These are phyloP conservation scores for Atethmia centrago DNA, from an alignment of 2,888 invertebrate species.

Conservation along the genomic window DNA sequence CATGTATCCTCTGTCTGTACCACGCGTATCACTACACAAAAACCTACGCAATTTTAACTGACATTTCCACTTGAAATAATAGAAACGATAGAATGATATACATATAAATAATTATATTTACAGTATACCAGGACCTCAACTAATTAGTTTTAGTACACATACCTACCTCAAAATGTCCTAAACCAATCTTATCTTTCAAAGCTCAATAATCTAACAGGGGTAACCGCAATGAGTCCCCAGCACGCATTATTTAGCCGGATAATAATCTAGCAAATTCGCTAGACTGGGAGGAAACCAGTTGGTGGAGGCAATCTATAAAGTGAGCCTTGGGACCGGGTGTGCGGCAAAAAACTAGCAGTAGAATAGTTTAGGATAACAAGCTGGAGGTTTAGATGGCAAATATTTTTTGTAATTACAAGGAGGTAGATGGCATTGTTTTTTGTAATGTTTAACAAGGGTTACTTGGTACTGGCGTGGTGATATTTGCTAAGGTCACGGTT, in stretches of 20 bases:
- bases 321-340: slow-evolving; percentile 44
- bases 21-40: no score
- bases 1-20: no score
- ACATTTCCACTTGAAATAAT: no score
- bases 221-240: slow-evolving; percentile 66
- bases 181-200: slow-evolving; percentile 27
- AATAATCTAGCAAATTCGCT: slow-evolving; percentile 77
- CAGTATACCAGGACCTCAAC: no score
- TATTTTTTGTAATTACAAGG: slow-evolving; percentile 24
- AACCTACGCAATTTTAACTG: no score
- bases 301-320: slow-evolving; percentile 56
- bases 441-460: not conserved
- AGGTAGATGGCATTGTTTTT: slow-evolving; percentile 24
- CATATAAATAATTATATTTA: no score
- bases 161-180: not conserved
- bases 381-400: slow-evolving; percentile 1
- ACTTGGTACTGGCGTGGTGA: not conserved
- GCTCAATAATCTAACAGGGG: slow-evolving; percentile 27
- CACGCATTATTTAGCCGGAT: slow-evolving; percentile 73
- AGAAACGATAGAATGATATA: no score
- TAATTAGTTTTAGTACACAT: no score
- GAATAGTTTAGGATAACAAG: slow-evolving; percentile 19
- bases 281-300: slow-evolving; percentile 53
- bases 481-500: slow-evolving; percentile 5
- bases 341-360: slow-evolving; percentile 41